Conservation (phyloP, 2,888 invertebrate genomes). For the Anthoptus insignis region DNA sequence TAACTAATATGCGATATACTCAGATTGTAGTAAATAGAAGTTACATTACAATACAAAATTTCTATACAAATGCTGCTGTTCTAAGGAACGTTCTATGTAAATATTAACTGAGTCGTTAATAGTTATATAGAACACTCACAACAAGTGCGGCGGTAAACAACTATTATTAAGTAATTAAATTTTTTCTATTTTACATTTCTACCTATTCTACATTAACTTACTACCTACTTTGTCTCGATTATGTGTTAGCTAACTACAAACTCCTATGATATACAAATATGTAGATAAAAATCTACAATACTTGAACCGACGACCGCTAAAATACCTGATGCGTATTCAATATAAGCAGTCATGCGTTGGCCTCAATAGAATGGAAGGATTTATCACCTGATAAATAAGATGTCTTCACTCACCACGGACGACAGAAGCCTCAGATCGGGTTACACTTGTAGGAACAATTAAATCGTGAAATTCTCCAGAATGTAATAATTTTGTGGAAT, state of each 20-base stretch:
- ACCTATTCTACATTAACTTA: not conserved
- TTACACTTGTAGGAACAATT: slow-evolving; percentile 77
- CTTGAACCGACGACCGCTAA: slow-evolving; percentile 47
- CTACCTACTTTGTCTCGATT: not conserved
- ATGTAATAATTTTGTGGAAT: slow-evolving; percentile 67
- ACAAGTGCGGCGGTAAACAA: no score
- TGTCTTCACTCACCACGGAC: slow-evolving; percentile 87
- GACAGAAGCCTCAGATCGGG: slow-evolving; percentile 76
- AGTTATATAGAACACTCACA: no score
- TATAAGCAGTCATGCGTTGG: slow-evolving; percentile 78
- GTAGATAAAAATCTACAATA: not conserved
- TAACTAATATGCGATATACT: not conserved
- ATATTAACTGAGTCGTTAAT: no score
- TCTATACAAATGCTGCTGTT: no score
- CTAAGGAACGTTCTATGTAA: no score
- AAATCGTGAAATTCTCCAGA: slow-evolving; percentile 86
- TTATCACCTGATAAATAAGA: slow-evolving; percentile 84
- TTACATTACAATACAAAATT: no score
- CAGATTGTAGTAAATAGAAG: not conserved
- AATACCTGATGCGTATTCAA: slow-evolving; percentile 56
- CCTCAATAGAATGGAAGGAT: slow-evolving; percentile 78
- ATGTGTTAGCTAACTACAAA: slow-evolving; percentile 3
- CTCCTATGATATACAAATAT: not conserved
- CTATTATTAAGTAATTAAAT: not conserved
- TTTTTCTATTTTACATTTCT: not conserved